Evolutionary conservation across 1,140 invertebrate genomes (phyloP).

Genomic region (Melitaea cinxia): DNA sequence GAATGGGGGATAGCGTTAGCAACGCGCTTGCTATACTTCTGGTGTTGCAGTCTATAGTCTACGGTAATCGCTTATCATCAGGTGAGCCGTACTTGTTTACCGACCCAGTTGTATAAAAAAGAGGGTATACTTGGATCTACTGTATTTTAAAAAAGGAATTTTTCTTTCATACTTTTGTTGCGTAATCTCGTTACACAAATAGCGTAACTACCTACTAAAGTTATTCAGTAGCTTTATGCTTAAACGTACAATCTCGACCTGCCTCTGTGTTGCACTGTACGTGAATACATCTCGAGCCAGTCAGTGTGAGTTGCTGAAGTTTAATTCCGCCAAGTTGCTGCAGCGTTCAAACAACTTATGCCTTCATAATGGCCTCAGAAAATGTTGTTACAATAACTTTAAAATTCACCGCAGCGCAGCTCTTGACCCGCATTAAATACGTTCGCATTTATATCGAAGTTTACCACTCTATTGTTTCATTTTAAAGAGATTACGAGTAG

Average conservation of each 20-base stretch:
- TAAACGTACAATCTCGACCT: neutral
- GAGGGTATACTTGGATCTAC: too few relatives aligned
- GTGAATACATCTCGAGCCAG: neutral
- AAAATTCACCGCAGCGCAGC: slow-evolving; percentile 20
- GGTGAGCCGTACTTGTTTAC: too few relatives aligned
- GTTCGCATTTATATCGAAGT: slow-evolving; percentile 5
- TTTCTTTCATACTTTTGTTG: too few relatives aligned
- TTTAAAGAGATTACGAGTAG: neutral
- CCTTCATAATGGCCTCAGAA: slow-evolving; percentile 11
- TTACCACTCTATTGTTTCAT: neutral
- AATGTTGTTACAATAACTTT: slow-evolving; percentile 25
- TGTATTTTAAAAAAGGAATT: too few relatives aligned
- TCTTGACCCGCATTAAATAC: slow-evolving; percentile 15
- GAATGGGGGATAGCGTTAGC: too few relatives aligned
- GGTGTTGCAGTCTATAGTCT: too few relatives aligned
- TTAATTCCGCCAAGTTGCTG: slow-evolving; percentile 4
- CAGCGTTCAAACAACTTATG: slow-evolving; percentile 3
- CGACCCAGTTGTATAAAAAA: too few relatives aligned
- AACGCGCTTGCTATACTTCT: too few relatives aligned
- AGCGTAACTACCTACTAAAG: neutral
- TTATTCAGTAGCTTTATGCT: neutral
- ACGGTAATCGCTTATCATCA: too few relatives aligned
- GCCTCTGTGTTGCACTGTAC: neutral
- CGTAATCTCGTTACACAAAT: too few relatives aligned
- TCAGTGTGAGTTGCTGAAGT: neutral